A percentile compares a stretch with the other conserved stretches of the same genome.
phyloP scores from a whole-genome alignment of 1,140 invertebrate species.

The Achatina immaculata region DNA sequence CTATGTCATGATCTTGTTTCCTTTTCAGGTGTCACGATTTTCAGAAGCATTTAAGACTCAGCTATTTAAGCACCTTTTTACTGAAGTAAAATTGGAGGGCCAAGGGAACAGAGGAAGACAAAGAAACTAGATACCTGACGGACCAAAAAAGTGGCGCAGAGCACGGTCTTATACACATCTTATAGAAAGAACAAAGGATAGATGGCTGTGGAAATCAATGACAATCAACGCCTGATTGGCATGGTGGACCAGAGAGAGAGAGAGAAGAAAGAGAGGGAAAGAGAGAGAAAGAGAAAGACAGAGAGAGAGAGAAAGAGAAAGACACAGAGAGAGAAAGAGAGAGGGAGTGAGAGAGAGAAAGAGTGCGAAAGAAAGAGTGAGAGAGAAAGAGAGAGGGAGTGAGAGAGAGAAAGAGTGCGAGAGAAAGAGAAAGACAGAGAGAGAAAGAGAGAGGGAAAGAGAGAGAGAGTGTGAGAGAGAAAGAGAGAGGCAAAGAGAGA shows the following conservation, averaged over 20 bases:
- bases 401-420: not conserved
- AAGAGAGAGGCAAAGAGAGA: not conserved
- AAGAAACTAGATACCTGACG: no score
- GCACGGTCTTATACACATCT: no score
- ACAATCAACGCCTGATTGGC: no score
- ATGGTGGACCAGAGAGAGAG: not conserved
- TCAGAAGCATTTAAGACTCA: no score
- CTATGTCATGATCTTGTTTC: no score
- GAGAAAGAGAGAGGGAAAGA: not conserved
- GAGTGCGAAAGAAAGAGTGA: not conserved
- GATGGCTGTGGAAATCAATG: no score
- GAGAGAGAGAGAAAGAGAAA: constrained; percentile 13
- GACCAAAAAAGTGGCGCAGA: no score
- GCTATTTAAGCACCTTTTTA: no score
- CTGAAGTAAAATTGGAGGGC: no score
- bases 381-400: not conserved
- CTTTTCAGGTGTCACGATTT: no score
- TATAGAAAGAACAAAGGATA: no score
- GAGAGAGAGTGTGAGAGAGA: not conserved
- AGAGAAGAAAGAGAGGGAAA: constrained; percentile 18
- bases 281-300: constrained; percentile 10
- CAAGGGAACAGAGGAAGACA: no score
- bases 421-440: not conserved
- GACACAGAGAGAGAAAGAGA: constrained; percentile 14
- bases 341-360: not conserved